Evolutionary conservation across 2,113 vertebrate genomes (phyloP), one percentile per base, ranked within the genome.

Genomic region (Elaphurus davidianus): DNA sequence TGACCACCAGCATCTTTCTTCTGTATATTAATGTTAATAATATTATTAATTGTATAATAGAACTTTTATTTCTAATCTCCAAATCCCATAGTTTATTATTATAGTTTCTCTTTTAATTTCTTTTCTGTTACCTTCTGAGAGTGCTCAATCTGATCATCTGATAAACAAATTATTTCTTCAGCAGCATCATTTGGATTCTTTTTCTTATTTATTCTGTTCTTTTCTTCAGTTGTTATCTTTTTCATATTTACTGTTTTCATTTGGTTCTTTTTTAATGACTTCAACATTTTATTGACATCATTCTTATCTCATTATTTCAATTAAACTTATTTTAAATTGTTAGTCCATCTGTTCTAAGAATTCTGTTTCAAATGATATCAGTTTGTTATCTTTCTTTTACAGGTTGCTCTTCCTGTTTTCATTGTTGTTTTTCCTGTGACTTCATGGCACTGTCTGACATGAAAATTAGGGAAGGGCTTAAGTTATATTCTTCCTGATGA

Each of bases 261-360:
- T 79, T 82, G 19, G 21, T 78, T 64, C 36, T 88, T 84, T 95
- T 78, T 97, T 81, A 50, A 50, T 47, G 19, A 87, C 23, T 71
- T 74, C 13, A n/a, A 84, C 13, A 81, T 82, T 89, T 85, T 64
- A 96, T 74, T 91, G 64, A 88, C 19, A 71, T 9, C 12, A n/a
- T 92, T 85, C 27, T 94, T 36, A 9, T 88, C 67, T 93, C 28
- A 1, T 6, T 59, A 95, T 71, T 43, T 91, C 36, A 87, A 19
- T 60, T 78, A 78, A 86, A 25, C 54, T 85, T 90, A 78, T 71
- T 95, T 93, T 91, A 94, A 96, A 88, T 84, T 92, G 11, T 86
- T 59, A 60, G 15, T 87, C 40, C 40, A 81, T 43, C 30, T 95
- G 11, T 78, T 98, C 10, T 8, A 91, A 90, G 36, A 90, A 85